Base-by-base conservation (phyloP, 1,140 invertebrate genomes). In the Babylonia areolata region DNA sequence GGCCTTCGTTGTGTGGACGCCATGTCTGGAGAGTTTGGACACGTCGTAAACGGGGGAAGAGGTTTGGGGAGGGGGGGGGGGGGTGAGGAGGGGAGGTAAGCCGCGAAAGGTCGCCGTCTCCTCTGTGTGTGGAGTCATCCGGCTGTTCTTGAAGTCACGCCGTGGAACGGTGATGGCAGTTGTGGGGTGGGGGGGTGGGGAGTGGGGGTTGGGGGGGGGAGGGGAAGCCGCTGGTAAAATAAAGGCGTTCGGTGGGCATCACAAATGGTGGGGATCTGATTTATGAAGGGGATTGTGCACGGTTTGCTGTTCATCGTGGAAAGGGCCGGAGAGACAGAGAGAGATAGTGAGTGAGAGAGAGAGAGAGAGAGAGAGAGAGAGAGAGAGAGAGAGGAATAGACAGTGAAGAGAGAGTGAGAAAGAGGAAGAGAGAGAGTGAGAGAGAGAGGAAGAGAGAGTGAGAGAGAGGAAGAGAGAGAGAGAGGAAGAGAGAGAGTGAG, bases 281-380 rank as follows among this genome's bases (percentile, higher is more conserved):
- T 69, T 69, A 69, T 69, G 17, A n/a, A 69, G 64, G 5, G 64
- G 64, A 69, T 69, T 69, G 64, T 69, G 64, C 64, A 69, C 31
- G 64, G 64, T 69, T 69, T 15, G 64, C 64, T 69, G n/a, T n/a
- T n/a, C n/a, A n/a, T n/a, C n/a, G 64, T 69, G 64, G 31, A 69
- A 69, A 28, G 64, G 64, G 11, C 64, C 64, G 28, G 64, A n/a
- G 64, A 69, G 28, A n/a, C n/a, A n/a, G n/a, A n/a, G n/a, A n/a
- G n/a, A n/a, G n/a, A n/a, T n/a, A n/a, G n/a, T 15, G 64, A 69
- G n/a, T n/a, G n/a, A n/a, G n/a, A n/a, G n/a, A n/a, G n/a, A n/a
- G n/a, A n/a, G n/a, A n/a, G n/a, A n/a, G n/a, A n/a, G n/a, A n/a
- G n/a, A n/a, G n/a, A n/a, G n/a, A n/a, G n/a, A n/a, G n/a, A n/a